These are phyloP conservation scores for Deilephila porcellus DNA, from an alignment of 2,888 invertebrate species.

Conservation along the genomic window DNA sequence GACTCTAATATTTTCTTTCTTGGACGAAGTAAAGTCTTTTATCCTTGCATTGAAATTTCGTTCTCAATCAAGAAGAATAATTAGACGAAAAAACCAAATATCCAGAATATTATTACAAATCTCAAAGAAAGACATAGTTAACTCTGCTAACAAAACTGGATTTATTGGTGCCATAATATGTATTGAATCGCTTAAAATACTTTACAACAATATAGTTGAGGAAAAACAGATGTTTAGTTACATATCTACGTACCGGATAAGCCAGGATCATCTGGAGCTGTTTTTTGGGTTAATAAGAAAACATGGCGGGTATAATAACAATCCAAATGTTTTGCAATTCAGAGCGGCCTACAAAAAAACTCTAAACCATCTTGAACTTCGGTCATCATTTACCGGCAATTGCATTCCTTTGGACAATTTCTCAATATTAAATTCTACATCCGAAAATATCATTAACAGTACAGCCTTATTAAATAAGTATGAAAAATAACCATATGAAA, in stretches of 20 bases:
- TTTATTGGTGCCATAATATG: conserved; percentile 25
- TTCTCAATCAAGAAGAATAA: conserved; percentile 4
- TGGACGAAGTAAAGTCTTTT: conserved; percentile 13
- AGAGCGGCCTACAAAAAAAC: conserved; percentile 36
- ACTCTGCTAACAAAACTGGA: neutral
- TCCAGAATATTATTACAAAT: conserved; percentile 12
- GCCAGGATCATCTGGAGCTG: conserved; percentile 28
- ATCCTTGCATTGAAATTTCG: conserved; percentile 13
- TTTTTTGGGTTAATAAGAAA: conserved; percentile 33
- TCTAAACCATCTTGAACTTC: conserved; percentile 34
- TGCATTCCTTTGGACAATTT: conserved; percentile 39
- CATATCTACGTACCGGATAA: conserved; percentile 12
- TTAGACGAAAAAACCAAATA: neutral
- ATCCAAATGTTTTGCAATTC: conserved; percentile 35
- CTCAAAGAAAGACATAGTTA: conserved; percentile 2
- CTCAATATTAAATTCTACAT: conserved; percentile 7
- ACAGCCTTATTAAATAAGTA: conserved; percentile 23
- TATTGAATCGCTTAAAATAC: conserved; percentile 16
- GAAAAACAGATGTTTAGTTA: neutral
- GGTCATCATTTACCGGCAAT: conserved; percentile 36
- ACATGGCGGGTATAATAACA: conserved; percentile 35
- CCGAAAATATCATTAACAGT: conserved; percentile 30
- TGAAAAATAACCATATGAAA: conserved; percentile 33
- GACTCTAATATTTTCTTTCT: neutral
- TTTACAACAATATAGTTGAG: conserved; percentile 12